Evolutionary conservation across 2,888 invertebrate species (phyloP).

Genomic region (Mycalesis mineus): DNA sequence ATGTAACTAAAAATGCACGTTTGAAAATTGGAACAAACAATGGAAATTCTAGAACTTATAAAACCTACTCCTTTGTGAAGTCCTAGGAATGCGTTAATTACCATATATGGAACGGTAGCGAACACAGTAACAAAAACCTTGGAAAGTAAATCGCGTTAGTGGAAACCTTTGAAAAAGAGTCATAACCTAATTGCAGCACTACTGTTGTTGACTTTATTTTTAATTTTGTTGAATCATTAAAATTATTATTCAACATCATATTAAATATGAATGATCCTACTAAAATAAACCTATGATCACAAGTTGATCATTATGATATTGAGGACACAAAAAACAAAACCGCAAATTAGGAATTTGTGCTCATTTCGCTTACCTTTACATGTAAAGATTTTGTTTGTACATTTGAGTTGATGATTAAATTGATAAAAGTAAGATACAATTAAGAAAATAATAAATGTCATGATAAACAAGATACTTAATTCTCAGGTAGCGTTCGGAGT

Average conservation of each 20-base stretch:
- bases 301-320: too few species aligned
- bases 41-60: neutral
- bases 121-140: constrained; percentile 17
- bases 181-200: constrained; percentile 17
- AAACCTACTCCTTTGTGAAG: neutral
- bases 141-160: constrained; percentile 17
- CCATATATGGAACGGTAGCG: constrained; percentile 2
- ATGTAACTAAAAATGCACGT: too few species aligned
- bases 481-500: constrained; percentile 1
- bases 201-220: neutral
- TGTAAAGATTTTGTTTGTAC: too few species aligned
- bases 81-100: constrained; percentile 5
- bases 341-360: too few species aligned
- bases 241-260: too few species aligned
- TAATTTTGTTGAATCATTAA: neutral
- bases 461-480: neutral
- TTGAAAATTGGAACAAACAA: too few species aligned
- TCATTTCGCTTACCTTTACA: too few species aligned
- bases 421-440: too few species aligned
- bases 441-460: neutral
- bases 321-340: too few species aligned
- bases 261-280: too few species aligned
- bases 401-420: too few species aligned
- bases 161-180: constrained; percentile 20
- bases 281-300: too few species aligned